Evolutionary conservation across 2,888 invertebrate genomes (phyloP), one percentile per base, ranked within the genome.

Genomic region (Corbicula japonica): DNA sequence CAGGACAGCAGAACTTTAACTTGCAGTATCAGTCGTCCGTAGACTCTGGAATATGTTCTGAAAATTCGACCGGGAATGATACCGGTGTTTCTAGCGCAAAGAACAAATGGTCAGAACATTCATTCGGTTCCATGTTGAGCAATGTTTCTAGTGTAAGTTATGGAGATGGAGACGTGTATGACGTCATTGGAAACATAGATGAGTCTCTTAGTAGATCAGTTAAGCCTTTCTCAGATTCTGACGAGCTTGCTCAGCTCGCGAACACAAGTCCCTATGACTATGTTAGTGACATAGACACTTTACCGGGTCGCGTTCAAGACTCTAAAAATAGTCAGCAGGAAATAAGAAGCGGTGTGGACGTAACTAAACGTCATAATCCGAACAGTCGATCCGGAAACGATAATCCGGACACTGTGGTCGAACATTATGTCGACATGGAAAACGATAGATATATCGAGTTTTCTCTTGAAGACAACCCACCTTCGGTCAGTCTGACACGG

Each of bases 391-490:
- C 35, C 34, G n/a, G 10, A 56, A 18, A 32, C 18, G 4, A 35
- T 21, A 2, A 18, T 2, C 38, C n/a, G n/a, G 61, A 26, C 26
- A 41, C 26, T 38, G 46, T n/a, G 23, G 28, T 38, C 28, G 12
- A 38, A n/a, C n/a, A 38, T 6, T 52, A 52, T 28, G 41, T 58
- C 5, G 69, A 58, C 23, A 69, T 69, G 38, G 38, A 34, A 35
- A 38, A 66, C 23, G 54, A 66, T 26, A 12, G 50, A 8, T 61
- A 61, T 61, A 35, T 50, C 10, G 35, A 63, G 8, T 48, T 63
- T 26, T 21, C 2, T 26, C 12, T 23, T n/a, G 63, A 63, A 34
- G 35, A 50, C 18, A 50, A 63, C 34, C 63, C 63, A 15, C 63
- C 63, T 26, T 63, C 63, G 35, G 32, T 18, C 1, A 63, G 50